These are phyloP conservation scores for Chloroceryle amazona DNA, from an alignment of 2,797 vertebrate genomes.

Conservation along the genomic window DNA sequence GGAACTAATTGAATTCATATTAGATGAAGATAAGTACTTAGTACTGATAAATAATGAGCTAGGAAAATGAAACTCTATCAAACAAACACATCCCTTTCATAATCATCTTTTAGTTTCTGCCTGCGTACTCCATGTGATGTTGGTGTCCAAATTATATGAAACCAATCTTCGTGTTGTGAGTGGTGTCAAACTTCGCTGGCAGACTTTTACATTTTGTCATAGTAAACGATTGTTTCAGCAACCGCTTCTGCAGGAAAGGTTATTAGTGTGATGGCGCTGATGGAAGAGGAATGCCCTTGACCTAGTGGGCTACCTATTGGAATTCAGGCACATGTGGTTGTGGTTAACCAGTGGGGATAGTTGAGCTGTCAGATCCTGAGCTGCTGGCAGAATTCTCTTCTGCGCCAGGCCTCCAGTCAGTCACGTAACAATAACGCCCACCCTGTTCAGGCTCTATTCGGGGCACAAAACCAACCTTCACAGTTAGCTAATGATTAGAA, in stretches of 20 bases:
- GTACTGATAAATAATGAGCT: slow-evolving; percentile 63
- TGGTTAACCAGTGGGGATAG: slow-evolving; percentile 20
- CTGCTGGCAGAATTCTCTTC: background rate
- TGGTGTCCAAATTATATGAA: background rate
- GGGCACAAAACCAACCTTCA: background rate
- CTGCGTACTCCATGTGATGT: background rate
- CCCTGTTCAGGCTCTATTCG: background rate
- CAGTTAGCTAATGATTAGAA: background rate
- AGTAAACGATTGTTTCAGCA: slow-evolving; percentile 37
- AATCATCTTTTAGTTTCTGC: background rate
- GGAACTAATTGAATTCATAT: slow-evolving; percentile 81
- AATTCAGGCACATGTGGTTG: slow-evolving; percentile 68
- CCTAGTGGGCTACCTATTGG: slow-evolving; percentile 53
- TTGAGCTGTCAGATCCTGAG: slow-evolving; percentile 15
- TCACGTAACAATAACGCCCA: rapidly evolving
- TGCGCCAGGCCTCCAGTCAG: background rate
- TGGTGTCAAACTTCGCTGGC: background rate
- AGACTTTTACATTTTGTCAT: slow-evolving; percentile 55
- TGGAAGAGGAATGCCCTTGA: slow-evolving; percentile 76
- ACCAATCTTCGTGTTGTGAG: background rate
- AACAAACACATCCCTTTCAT: background rate
- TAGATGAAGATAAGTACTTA: slow-evolving; percentile 66
- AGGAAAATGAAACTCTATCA: slow-evolving; percentile 17
- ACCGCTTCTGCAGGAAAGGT: slow-evolving; percentile 11
- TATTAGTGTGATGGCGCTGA: slow-evolving; percentile 58